phyloP scores from a whole-genome alignment of 2,113 vertebrate genomes.

The Atherinomorus stipes region DNA sequence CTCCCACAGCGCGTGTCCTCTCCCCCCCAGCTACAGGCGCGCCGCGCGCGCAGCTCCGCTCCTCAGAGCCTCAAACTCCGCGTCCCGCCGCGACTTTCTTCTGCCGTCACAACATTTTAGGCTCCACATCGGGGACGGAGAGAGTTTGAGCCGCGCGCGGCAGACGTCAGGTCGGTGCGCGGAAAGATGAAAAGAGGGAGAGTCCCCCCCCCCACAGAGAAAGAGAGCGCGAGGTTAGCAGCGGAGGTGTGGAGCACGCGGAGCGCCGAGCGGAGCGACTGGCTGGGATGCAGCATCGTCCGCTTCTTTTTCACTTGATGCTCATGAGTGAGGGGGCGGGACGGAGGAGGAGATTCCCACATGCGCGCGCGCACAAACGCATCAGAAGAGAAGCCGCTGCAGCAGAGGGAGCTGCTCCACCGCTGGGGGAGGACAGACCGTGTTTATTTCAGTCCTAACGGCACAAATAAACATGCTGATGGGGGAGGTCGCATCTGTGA shows the following conservation, averaged over 20 bases:
- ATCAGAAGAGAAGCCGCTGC: background rate
- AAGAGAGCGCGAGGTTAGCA: background rate
- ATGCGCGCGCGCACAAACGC: background rate
- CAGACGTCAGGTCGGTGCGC: background rate
- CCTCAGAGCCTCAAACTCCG: slow-evolving; percentile 47
- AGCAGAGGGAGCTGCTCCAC: background rate
- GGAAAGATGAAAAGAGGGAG: background rate
- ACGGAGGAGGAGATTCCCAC: slow-evolving; percentile 69
- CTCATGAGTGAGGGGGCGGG: slow-evolving; percentile 67
- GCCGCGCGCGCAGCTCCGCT: slow-evolving; percentile 56
- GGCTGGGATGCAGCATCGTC: slow-evolving; percentile 38
- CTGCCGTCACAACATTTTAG: slow-evolving; percentile 6
- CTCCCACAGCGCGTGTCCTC: background rate
- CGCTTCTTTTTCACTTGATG: slow-evolving; percentile 56
- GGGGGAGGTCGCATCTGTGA: too few species aligned
- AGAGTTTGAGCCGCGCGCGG: slow-evolving; percentile 9
- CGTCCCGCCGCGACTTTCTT: slow-evolving; percentile 58
- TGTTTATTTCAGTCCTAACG: too few species aligned
- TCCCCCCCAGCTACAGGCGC: slow-evolving; percentile 11
- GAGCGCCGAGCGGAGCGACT: slow-evolving; percentile 3
- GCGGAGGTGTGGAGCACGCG: background rate
- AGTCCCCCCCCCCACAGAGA: background rate
- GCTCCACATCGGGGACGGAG: slow-evolving; percentile 74
- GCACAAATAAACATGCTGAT: too few species aligned
- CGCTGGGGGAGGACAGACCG: too few species aligned